A percentile compares a stretch with the other conserved stretches of the same genome.
Evolutionary conservation across 2,888 invertebrate species (phyloP).

Genomic region (Chelonus formosanus): DNA sequence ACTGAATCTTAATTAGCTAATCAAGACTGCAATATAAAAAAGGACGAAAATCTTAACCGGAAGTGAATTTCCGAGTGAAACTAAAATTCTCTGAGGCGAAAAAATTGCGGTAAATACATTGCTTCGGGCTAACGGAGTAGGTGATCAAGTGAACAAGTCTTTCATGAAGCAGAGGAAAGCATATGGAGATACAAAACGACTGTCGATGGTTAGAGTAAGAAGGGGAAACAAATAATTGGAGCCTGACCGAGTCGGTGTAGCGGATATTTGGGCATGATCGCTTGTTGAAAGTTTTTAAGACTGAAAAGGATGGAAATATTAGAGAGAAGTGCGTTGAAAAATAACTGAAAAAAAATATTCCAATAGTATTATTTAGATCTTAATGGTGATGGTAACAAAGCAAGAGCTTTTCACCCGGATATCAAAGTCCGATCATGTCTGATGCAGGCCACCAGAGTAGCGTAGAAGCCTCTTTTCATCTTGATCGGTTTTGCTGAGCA

Average conservation of each 20-base stretch:
- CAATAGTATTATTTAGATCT: not conserved
- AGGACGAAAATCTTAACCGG: not conserved
- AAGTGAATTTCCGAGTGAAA: slow-evolving; percentile 4
- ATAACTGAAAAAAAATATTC: too few relatives aligned
- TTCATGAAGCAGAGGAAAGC: too few relatives aligned
- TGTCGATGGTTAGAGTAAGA: not conserved
- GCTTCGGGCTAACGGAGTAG: too few relatives aligned
- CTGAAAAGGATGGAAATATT: not conserved
- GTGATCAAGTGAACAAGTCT: too few relatives aligned
- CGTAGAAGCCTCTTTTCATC: slow-evolving; percentile 45
- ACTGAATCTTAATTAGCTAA: not conserved
- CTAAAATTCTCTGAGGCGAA: not conserved
- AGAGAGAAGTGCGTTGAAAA: not conserved
- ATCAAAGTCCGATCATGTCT: slow-evolving; percentile 31
- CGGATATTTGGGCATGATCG: slow-evolving; percentile 17
- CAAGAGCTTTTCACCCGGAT: slow-evolving; percentile 25
- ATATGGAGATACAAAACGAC: too few relatives aligned
- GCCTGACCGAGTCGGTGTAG: slow-evolving; percentile 48
- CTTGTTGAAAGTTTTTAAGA: slow-evolving; percentile 6
- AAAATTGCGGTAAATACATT: too few relatives aligned
- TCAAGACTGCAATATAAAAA: not conserved
- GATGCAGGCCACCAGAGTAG: slow-evolving; percentile 54
- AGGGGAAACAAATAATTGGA: slow-evolving; percentile 46
- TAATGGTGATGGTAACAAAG: slow-evolving; percentile 14
- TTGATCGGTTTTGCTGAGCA: slow-evolving; percentile 34